Evolutionary conservation across 2,113 vertebrate genomes (phyloP), one percentile per base, ranked within the genome.

Genomic region (Balaeniceps rex): DNA sequence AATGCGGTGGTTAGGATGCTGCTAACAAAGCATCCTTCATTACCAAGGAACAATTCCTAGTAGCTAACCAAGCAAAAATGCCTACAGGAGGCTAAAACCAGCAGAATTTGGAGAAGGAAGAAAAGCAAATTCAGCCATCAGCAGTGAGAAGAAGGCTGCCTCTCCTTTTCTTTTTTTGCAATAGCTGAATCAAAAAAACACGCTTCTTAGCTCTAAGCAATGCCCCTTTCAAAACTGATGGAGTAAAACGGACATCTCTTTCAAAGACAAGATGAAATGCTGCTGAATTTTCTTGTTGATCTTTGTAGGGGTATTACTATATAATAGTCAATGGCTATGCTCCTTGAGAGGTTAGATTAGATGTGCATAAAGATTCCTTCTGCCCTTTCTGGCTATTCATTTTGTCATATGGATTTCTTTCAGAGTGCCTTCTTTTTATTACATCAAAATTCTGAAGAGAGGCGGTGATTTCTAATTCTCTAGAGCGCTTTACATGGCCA

Each of bases 221-320:
- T 80, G 24, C 6, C 51, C 33, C 64, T 92, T 96, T 92, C 90
- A 95, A 70, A 96, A 85, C 34, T 9, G 22, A 80, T 66, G 64
- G 90, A 92, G n/a, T 83, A 92, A 94, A 95, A 66, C 3, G 2
- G 76, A 92, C 86, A 78, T 83, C 49, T 94, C 51, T 88, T 71
- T 93, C 57, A 93, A 90, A 94, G 55, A 68, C 60, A 84, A 83
- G 47, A 34, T 81, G 92, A 96, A 91, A 75, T 31, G 52, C 38
- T 93, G 70, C 63, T 83, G 90, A 80, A 85, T 80, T 65, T 96
- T 91, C 78, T 89, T 90, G 70, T 58, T 90, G 68, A 31, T 68
- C 66, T 94, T 94, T 77, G 82, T 58, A 44, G 46, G 33, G 58
- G 12, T 71, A 58, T 66, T 75, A 15, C 33, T 52, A 4, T 51